Percentiles rank a stretch among this genome's conserved stretches.
Conservation (phyloP, 2,797 vertebrate genomes). For the Scolopax rusticola region DNA sequence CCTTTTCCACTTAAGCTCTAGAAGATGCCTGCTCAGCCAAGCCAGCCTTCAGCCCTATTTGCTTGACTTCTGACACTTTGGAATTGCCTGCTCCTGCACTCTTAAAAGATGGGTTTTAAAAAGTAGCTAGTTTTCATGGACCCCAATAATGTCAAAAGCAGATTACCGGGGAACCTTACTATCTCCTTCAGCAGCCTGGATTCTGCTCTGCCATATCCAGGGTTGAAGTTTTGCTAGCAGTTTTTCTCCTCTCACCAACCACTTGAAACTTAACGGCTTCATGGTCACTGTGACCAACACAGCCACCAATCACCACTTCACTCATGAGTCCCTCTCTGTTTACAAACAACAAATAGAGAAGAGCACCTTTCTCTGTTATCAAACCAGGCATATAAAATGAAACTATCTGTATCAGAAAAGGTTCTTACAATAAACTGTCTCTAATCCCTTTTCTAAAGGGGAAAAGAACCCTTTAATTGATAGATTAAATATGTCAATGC, state of each 20-base stretch:
- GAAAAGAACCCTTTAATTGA: not conserved
- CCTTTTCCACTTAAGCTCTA: not conserved
- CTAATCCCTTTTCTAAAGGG: not conserved
- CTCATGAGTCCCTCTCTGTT: accelerated
- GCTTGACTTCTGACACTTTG: not conserved
- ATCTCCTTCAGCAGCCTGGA: not conserved
- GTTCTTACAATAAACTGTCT: not conserved
- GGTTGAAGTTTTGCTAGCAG: not conserved
- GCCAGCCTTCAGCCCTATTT: not conserved
- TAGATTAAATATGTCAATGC: not conserved
- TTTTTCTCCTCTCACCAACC: accelerated
- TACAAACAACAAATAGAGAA: not conserved
- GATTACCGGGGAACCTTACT: not conserved
- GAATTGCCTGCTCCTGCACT: not conserved
- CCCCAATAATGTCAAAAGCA: not conserved
- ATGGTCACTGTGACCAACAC: not conserved
- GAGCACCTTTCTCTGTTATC: not conserved
- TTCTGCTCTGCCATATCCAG: not conserved
- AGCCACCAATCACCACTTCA: not conserved
- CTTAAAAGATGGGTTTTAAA: not conserved
- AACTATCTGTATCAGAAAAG: not conserved
- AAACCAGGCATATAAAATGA: not conserved
- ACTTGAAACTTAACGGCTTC: not conserved
- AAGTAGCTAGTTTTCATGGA: not conserved
- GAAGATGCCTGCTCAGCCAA: not conserved